phyloP scores from a whole-genome alignment of 2,113 vertebrate genomes.

The Ciconia stormi region DNA sequence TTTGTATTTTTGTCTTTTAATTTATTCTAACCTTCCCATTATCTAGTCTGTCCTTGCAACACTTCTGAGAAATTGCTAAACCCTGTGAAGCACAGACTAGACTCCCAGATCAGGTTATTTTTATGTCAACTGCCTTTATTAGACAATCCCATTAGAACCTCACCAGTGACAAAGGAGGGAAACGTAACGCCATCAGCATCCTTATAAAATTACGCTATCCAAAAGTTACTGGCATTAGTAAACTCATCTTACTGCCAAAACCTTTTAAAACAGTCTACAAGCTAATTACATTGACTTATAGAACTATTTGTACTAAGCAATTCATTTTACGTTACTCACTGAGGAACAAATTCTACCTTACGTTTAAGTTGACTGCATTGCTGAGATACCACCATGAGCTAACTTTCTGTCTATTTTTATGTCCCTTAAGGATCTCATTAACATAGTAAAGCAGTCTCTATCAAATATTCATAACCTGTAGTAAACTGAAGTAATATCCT shows the following conservation, averaged over 20 bases:
- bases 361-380: background rate
- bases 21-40: conserved; percentile 9
- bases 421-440: background rate
- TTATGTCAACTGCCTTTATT: background rate
- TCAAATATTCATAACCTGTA: background rate
- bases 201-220: background rate
- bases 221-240: background rate
- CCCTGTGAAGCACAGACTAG: background rate
- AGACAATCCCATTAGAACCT: background rate
- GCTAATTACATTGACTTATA: background rate
- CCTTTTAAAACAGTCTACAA: background rate
- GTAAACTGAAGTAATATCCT: background rate
- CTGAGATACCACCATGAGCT: background rate
- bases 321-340: background rate
- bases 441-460: background rate
- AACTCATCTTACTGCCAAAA: background rate
- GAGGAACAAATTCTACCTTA: background rate
- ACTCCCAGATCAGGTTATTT: background rate
- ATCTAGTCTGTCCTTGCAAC: background rate
- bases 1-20: background rate
- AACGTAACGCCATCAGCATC: background rate
- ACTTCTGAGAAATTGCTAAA: background rate
- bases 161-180: background rate
- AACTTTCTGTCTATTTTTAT: background rate
- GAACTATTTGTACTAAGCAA: background rate